phyloP scores from a whole-genome alignment of 92 coral and sea anemone genomes.

The Zoanthus sansibaricus region DNA sequence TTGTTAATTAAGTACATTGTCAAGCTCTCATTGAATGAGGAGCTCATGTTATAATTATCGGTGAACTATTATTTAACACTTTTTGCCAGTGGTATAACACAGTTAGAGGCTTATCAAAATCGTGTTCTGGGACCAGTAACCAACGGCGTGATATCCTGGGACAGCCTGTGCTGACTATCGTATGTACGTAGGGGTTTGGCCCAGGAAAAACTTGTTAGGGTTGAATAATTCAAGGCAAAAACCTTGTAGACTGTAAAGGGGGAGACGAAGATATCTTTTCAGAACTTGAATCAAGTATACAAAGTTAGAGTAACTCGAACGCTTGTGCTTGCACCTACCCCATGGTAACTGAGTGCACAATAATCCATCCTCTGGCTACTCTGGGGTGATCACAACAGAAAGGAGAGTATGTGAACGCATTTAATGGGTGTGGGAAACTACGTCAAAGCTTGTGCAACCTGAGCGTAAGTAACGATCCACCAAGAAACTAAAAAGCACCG shows the following conservation, averaged over 20 bases:
- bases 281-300: constrained; percentile 10
- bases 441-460: too few relatives aligned
- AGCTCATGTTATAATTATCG: constrained; percentile 32
- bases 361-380: too few relatives aligned
- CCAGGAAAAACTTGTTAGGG: constrained; percentile 24
- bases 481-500: too few relatives aligned
- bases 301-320: constrained; percentile 43
- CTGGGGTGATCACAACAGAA: too few relatives aligned
- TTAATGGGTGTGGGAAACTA: too few relatives aligned
- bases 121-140: background rate
- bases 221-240: constrained; percentile 7
- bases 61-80: constrained; percentile 34
- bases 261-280: background rate
- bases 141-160: background rate
- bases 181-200: constrained; percentile 32
- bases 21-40: constrained; percentile 52
- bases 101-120: background rate
- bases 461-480: too few relatives aligned
- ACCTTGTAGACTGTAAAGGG: background rate
- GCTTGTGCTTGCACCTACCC: constrained; percentile 37
- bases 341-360: background rate
- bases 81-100: background rate
- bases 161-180: background rate
- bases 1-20: constrained; percentile 41
- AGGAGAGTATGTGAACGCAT: too few relatives aligned